Base-by-base conservation (phyloP, 1,140 invertebrate species). In the Drosophila pandora region DNA sequence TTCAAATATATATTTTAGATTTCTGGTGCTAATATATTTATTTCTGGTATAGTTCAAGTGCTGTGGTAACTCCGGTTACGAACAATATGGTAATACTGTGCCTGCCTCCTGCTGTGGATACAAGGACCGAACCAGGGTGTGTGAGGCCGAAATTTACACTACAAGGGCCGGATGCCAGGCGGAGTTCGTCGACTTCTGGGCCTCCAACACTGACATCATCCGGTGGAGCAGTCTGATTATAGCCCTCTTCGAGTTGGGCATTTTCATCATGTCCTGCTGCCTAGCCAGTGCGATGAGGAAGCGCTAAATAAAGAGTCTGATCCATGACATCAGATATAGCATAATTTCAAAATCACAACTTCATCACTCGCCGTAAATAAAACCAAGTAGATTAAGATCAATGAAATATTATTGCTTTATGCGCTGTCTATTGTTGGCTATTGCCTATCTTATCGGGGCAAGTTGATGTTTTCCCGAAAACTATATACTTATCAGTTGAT, bases 221-320 rank as follows among this genome's bases (percentile, higher is more conserved):
- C 94, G 94, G 70, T 93, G 93, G 41, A 91, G 95, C 53, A 94
- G 94, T 39, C 93, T 96, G 59, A 94, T 93, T 55, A 93, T 96
- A 37, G 95, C 95, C 39, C 94, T 92, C 70, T 85, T 90, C 25
- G 87, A 91, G 67, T 60, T 91, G 47, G 62, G 49, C 39, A 79
- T 85, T 23, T 80, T 91, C 28, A 53, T 88, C 9, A 71, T 91
- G 37, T 61, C 90, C 13, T 91, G 87, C 54, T 91, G 90, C 25
- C 49, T 91, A 67, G 83, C 87, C 47, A 89, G 68, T 32, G 81
- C 96, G 57, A 97, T 98, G 92, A 60, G 52, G 25, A 87, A 88
- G 45, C 83, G 70, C 25, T 85, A 68, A 75, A 25, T 12, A 0
- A 8, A 25, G n/a, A 61, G 39, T 41, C 68, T 17, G 57, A 48